Percentiles rank a stretch among this genome's conserved stretches.
These are phyloP conservation scores for Drosophila paranaensis DNA, from an alignment of 2,888 invertebrate genomes.

Conservation along the genomic window DNA sequence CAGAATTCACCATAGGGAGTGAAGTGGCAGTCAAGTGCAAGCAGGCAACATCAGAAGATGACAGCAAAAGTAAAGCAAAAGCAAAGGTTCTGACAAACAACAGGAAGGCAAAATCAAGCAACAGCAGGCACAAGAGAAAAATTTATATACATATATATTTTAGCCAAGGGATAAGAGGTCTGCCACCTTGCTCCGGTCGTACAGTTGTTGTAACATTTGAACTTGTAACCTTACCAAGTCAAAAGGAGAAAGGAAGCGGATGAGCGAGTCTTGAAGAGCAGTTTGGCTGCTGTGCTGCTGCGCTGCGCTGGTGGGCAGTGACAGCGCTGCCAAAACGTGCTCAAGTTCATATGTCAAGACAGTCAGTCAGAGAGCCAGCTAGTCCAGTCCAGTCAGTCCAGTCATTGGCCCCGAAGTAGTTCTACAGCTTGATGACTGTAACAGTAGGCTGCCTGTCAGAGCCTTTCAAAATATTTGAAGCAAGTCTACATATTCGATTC, in stretches of 20 bases:
- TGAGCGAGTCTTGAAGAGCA: conserved; percentile 24
- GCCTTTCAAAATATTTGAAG: conserved; percentile 11
- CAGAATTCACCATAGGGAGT: conserved; percentile 33
- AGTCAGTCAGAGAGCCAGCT: conserved; percentile 18
- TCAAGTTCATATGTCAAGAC: conserved; percentile 51
- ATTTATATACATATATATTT: background rate
- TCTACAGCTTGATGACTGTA: conserved; percentile 8
- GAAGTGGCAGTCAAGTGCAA: conserved; percentile 66
- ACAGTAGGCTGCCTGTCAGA: conserved; percentile 34
- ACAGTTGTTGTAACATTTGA: conserved; percentile 44
- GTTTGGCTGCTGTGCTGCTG: background rate
- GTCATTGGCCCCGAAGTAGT: background rate
- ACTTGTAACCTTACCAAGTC: conserved; percentile 56
- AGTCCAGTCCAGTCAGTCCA: conserved; percentile 13
- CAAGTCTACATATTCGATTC: conserved; percentile 27
- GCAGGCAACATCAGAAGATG: conserved; percentile 30
- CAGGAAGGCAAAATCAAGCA: conserved; percentile 63
- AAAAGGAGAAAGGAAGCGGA: conserved; percentile 59
- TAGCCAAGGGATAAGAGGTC: conserved; percentile 13
- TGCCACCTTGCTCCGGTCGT: background rate
- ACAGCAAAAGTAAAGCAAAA: conserved; percentile 48
- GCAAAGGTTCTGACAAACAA: conserved; percentile 56
- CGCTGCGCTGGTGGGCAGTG: conserved; percentile 1
- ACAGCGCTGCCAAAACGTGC: conserved; percentile 52
- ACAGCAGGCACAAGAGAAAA: conserved; percentile 25